These are phyloP conservation scores for Falco cherrug DNA, from an alignment of 2,797 vertebrate genomes.

Conservation along the genomic window DNA sequence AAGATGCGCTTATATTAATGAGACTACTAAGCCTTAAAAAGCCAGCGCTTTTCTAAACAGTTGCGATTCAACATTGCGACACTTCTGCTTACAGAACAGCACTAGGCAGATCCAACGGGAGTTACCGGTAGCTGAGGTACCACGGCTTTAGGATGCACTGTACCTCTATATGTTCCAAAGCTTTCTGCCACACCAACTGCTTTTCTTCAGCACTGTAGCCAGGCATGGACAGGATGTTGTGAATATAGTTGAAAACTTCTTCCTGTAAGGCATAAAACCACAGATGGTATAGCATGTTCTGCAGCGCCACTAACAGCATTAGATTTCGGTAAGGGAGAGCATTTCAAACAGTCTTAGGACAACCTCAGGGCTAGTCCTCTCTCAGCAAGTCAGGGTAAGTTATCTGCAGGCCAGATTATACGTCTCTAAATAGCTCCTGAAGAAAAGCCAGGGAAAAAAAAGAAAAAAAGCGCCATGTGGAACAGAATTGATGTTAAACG, in stretches of 20 bases:
- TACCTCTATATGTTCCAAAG: conserved; percentile 88
- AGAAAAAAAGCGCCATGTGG: background rate
- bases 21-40: background rate
- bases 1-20: background rate
- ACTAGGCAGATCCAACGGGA: background rate
- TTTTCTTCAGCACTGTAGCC: conserved; percentile 91
- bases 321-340: background rate
- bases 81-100: background rate
- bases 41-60: background rate
- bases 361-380: background rate
- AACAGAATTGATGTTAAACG: background rate
- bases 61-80: background rate
- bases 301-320: background rate
- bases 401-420: background rate
- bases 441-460: background rate
- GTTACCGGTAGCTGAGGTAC: background rate
- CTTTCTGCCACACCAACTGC: conserved; percentile 84
- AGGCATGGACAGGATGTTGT: conserved; percentile 94
- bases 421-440: background rate
- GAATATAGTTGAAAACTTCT: conserved; percentile 93
- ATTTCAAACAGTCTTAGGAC: background rate
- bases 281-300: background rate
- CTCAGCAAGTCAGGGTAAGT: background rate
- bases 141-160: background rate
- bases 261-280: conserved; percentile 77